Conservation (phyloP, 2,797 vertebrate genomes). For the Morelia viridis region DNA sequence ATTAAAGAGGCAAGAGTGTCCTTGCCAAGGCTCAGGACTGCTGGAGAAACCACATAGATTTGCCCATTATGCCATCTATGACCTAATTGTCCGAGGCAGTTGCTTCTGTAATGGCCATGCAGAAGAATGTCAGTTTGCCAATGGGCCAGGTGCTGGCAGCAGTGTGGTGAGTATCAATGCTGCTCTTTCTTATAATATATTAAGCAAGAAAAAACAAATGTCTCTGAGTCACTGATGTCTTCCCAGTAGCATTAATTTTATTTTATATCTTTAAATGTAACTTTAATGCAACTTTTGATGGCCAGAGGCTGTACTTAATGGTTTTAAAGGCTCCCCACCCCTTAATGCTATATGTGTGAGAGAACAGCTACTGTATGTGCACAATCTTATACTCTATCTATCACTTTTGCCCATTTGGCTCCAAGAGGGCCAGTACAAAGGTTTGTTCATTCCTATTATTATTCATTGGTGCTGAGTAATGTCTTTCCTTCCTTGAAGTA, state of each 20-base stretch:
- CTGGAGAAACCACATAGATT: constrained; percentile 70
- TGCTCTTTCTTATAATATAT: background rate
- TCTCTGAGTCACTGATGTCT: background rate
- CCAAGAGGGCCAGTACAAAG: background rate
- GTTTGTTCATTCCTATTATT: background rate
- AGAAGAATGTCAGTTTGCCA: constrained; percentile 76
- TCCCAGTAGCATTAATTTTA: background rate
- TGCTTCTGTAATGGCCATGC: constrained; percentile 90
- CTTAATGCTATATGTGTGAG: background rate
- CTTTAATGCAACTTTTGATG: background rate
- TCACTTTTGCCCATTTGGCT: background rate
- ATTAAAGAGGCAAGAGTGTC: constrained; percentile 82
- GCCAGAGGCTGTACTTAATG: background rate
- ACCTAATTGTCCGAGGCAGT: constrained; percentile 83
- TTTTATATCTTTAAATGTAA: background rate
- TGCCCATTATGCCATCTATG: constrained; percentile 83
- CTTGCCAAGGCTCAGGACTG: constrained; percentile 48
- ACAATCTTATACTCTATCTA: background rate
- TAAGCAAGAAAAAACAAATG: background rate
- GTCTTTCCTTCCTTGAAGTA: background rate
- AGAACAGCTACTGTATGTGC: background rate
- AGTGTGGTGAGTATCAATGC: constrained; percentile 62
- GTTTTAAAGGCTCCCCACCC: background rate
- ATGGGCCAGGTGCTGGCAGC: constrained; percentile 28
- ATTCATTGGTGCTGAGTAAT: background rate